These are phyloP conservation scores for Andrena minutula DNA, from an alignment of 2,888 invertebrate genomes.

Conservation along the genomic window DNA sequence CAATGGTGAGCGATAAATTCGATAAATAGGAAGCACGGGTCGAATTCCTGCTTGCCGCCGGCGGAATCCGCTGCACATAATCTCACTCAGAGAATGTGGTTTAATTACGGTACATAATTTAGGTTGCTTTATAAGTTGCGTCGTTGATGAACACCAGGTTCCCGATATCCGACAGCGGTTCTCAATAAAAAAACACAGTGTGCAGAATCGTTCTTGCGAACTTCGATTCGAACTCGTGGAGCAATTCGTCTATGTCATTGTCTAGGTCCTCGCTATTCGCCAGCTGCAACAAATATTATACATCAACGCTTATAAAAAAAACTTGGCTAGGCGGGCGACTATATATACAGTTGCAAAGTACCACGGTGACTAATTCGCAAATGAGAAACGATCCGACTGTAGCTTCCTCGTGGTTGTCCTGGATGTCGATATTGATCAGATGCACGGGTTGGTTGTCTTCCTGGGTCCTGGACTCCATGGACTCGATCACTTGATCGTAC, in stretches of 20 bases:
- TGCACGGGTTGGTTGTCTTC: slow-evolving; percentile 95
- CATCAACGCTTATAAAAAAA: background rate
- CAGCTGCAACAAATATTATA: slow-evolving; percentile 87
- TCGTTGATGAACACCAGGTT: slow-evolving; percentile 50
- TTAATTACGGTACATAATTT: slow-evolving; percentile 62
- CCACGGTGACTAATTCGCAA: slow-evolving; percentile 96
- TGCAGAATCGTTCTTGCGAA: slow-evolving; percentile 95
- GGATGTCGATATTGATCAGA: slow-evolving; percentile 99
- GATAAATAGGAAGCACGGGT: slow-evolving; percentile 71
- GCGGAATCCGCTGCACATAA: slow-evolving; percentile 53
- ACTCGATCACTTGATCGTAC: slow-evolving; percentile 98
- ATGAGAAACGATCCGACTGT: slow-evolving; percentile 99
- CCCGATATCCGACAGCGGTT: slow-evolving; percentile 19
- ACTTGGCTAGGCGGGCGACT: background rate
- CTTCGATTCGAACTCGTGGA: slow-evolving; percentile 97
- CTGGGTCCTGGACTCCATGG: slow-evolving; percentile 93
- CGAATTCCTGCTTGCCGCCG: slow-evolving; percentile 48
- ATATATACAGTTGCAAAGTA: slow-evolving; percentile 81
- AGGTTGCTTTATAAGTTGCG: slow-evolving; percentile 62
- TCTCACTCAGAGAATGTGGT: slow-evolving; percentile 44
- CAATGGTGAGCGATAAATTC: slow-evolving; percentile 43
- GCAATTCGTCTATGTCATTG: slow-evolving; percentile 98
- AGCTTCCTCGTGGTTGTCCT: slow-evolving; percentile 99
- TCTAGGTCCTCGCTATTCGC: slow-evolving; percentile 96
- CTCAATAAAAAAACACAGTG: slow-evolving; percentile 96